A percentile compares a stretch with the other conserved stretches of the same genome.
These are phyloP conservation scores for Orthonevra nobilis DNA, from an alignment of 2,888 invertebrate genomes.

Conservation along the genomic window DNA sequence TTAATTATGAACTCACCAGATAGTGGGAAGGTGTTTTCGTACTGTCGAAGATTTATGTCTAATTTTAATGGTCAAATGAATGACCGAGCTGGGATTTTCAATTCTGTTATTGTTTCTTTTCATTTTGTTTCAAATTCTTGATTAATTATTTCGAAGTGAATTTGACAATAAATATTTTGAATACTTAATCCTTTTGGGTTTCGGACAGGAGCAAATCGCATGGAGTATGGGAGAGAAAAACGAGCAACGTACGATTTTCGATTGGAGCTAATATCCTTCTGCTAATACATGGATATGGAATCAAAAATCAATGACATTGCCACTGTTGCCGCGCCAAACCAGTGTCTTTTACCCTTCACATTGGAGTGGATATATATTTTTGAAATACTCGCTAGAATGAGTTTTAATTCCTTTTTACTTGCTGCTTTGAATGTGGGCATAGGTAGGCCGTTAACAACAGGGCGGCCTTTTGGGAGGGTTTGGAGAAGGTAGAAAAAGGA, in stretches of 20 bases:
- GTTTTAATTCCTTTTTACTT: conserved; percentile 80
- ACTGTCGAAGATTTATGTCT: conserved; percentile 20
- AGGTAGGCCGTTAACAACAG: background rate
- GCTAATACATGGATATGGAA: conserved; percentile 70
- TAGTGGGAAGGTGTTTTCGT: conserved; percentile 32
- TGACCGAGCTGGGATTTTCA: conserved; percentile 8
- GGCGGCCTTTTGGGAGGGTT: background rate
- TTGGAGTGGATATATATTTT: conserved; percentile 74
- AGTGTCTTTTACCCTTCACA: conserved; percentile 2
- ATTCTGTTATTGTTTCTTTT: conserved; percentile 3
- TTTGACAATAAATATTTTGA: conserved; percentile 41
- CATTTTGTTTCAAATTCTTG: conserved; percentile 44
- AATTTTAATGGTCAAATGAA: conserved; percentile 62
- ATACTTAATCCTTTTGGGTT: too few relatives aligned
- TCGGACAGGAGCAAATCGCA: too few relatives aligned
- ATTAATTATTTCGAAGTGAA: conserved; percentile 55
- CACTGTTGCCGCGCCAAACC: background rate
- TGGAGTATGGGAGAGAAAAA: too few relatives aligned
- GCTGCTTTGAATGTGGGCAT: conserved; percentile 20
- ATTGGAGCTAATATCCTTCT: conserved; percentile 63
- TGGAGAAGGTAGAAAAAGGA: conserved; percentile 36
- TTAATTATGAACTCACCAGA: conserved; percentile 55
- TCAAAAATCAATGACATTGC: conserved; percentile 75
- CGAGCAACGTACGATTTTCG: conserved; percentile 47
- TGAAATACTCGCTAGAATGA: conserved; percentile 80